A percentile compares a stretch with the other conserved stretches of the same genome.
Evolutionary conservation across 2,888 invertebrate species (phyloP).

Genomic region (Sericinus montela): DNA sequence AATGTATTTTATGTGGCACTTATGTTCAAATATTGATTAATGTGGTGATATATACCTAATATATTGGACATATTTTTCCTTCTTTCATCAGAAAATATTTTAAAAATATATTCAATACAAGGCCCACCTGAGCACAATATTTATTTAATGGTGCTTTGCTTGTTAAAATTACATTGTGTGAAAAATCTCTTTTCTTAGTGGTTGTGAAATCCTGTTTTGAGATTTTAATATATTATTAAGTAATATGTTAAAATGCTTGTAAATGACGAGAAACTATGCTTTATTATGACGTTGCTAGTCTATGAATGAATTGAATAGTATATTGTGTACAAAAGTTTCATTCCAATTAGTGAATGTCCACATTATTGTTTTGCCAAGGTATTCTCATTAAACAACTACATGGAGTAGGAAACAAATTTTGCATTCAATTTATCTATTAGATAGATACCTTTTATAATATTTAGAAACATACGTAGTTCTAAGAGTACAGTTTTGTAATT

Average conservation of each 20-base stretch:
- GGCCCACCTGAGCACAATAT: conserved; percentile 54
- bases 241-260: conserved; percentile 38
- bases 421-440: conserved; percentile 25
- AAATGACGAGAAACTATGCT: conserved; percentile 9
- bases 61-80: conserved; percentile 25
- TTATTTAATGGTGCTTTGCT: conserved; percentile 57
- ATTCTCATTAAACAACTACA: conserved; percentile 20
- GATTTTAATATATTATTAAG: conserved; percentile 49
- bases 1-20: conserved; percentile 29
- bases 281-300: conserved; percentile 53
- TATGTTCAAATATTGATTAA: conserved; percentile 22
- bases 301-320: conserved; percentile 30
- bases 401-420: conserved; percentile 9
- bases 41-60: conserved; percentile 21
- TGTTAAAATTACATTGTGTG: conserved; percentile 40
- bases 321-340: conserved; percentile 4
- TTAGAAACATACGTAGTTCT: conserved; percentile 35
- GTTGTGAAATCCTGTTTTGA: conserved; percentile 66
- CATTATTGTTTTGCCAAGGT: conserved; percentile 23
- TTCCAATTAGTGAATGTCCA: conserved; percentile 11
- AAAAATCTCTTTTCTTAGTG: conserved; percentile 48
- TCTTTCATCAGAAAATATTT: conserved; percentile 21
- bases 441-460: conserved; percentile 32
- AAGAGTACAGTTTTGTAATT: conserved; percentile 53
- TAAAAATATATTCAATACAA: conserved; percentile 24